These are phyloP conservation scores for Dissostichus mawsoni DNA, from an alignment of 2,113 vertebrate species.

Conservation along the genomic window DNA sequence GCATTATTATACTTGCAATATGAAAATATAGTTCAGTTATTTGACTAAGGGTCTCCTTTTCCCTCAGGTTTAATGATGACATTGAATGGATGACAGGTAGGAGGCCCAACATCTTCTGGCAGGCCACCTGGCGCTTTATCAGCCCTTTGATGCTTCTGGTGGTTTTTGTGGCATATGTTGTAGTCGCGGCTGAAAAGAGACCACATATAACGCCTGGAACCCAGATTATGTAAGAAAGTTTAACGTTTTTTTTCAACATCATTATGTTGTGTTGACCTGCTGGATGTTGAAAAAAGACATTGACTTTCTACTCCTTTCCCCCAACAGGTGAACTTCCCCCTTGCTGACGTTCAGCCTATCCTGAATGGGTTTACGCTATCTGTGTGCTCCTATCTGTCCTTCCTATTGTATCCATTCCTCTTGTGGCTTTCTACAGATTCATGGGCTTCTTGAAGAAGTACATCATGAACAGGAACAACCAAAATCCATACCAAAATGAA, in stretches of 20 bases:
- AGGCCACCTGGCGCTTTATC: constrained; percentile 82
- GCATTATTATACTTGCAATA: background rate
- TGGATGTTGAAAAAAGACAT: background rate
- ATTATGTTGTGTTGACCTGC: background rate
- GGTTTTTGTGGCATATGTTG: constrained; percentile 84
- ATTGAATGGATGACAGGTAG: constrained; percentile 86
- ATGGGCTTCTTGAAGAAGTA: constrained; percentile 22
- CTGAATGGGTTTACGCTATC: constrained; percentile 81
- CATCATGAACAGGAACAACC: constrained; percentile 11
- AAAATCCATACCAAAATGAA: constrained; percentile 57
- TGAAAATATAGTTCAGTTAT: background rate
- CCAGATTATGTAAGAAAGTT: constrained; percentile 80
- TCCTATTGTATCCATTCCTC: constrained; percentile 80
- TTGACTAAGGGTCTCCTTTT: background rate
- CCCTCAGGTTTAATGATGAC: constrained; percentile 86
- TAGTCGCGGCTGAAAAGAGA: constrained; percentile 61
- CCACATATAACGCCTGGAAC: constrained; percentile 86
- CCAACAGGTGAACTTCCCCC: constrained; percentile 84
- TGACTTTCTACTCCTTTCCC: constrained; percentile 18
- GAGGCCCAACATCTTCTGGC: constrained; percentile 86
- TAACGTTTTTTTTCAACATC: background rate
- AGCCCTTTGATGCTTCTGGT: constrained; percentile 87
- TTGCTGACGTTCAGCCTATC: constrained; percentile 81
- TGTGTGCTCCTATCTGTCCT: constrained; percentile 80
- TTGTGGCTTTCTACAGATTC: constrained; percentile 76